Evolutionary conservation across 2,113 vertebrate genomes (phyloP).

Genomic region (Crotalus helleri): DNA sequence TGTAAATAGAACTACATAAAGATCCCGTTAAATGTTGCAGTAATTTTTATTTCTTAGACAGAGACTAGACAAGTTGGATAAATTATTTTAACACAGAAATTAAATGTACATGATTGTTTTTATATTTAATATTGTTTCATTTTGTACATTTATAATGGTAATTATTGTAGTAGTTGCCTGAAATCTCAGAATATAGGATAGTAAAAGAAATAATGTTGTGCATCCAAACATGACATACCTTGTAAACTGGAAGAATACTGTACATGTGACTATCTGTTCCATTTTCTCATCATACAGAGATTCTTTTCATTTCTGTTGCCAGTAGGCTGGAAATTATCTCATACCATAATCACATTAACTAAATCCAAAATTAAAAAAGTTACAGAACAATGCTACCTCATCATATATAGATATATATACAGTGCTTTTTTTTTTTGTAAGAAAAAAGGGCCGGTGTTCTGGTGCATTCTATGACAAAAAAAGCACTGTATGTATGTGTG

Average conservation of each 20-base stretch:
- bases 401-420: neutral
- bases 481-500: no score
- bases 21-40: neutral
- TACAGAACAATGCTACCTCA: neutral
- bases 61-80: neutral
- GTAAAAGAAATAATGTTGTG: neutral
- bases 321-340: neutral
- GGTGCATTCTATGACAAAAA: no score
- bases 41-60: neutral
- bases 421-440: no score
- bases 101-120: neutral
- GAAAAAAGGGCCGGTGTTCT: no score
- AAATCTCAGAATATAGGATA: neutral
- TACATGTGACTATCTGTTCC: neutral
- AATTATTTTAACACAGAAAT: neutral
- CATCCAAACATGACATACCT: neutral
- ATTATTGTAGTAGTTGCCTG: neutral
- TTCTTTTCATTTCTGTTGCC: neutral
- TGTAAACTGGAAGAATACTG: neutral
- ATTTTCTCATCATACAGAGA: neutral
- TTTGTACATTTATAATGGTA: neutral
- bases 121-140: neutral
- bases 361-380: neutral
- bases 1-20: neutral
- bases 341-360: neutral